Evolutionary conservation across 2,888 invertebrate genomes (phyloP), one percentile per base, ranked within the genome.

Genomic region (Leptopterna dolabrata): DNA sequence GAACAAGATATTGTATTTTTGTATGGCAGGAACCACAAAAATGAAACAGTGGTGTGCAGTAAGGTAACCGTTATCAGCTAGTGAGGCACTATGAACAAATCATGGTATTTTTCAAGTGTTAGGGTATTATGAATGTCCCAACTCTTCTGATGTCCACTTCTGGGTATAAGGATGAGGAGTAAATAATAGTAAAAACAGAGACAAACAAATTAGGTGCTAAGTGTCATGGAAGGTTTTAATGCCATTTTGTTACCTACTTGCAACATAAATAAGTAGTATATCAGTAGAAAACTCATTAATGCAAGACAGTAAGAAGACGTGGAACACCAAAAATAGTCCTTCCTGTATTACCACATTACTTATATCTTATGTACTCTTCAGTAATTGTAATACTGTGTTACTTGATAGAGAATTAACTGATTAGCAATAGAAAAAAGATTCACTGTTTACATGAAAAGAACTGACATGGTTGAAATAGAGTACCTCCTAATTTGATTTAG

Each of bases 261-360:
- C 47, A 9, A 1, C 47, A 47, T 16, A 9, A 43, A 47, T 47
- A 2, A 47, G 47, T 11, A 63, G 24, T n/a, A 0, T 24, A 24
- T 41, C 19, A 76, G 14, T 14, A 30, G 36, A 3, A 9, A 76
- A 76, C 76, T 43, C 36, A 76, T 76, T 43, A 36, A 36, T 41
- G 9, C 47, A 14, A 76, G 4, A 43, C 81, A 55, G 19, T 81
- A 55, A 81, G 55, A 43, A 29, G 29, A 81, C 81, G 27, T 55
- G 78, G 47, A 81, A 81, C 81, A 81, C 81, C 81, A 81, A 81
- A 30, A 63, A 81, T 81, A 55, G 81, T 51, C 81, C 47, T 81
- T 78, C 51, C 30, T 51, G 81, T 81, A 81, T 51, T 81, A 81
- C 81, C 55, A 80, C 71, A 29, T 11, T 71, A 71, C 16, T 2